Base-by-base conservation (phyloP, 2,797 vertebrate genomes). In the Danio tinwini region DNA sequence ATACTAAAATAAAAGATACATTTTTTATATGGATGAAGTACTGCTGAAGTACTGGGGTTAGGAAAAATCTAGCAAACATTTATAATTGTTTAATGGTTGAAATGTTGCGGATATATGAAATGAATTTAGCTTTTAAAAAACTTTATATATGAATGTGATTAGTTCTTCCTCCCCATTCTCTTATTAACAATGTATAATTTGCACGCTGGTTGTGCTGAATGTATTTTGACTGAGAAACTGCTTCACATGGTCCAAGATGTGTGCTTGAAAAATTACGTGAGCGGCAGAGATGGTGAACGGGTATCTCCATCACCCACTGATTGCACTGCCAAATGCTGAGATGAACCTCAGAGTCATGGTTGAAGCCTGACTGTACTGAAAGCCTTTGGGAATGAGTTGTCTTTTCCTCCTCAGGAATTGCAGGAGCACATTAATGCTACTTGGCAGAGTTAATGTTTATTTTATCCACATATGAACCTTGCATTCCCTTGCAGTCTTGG, bases 361-460 rank as follows among this genome's bases (percentile, higher is more conserved):
- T 63, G 47, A 53, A 81, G 49, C 61, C 19, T 49, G 40, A 80
- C 55, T 49, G 39, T 59, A 40, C 56, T 56, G 61, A 45, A 76
- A 65, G 50, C 65, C 71, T 71, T 59, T 59, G 64, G 58, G 59
- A 44, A 74, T 42, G 40, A 12, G 69, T 69, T 68, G 17, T 37
- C 52, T 75, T 81, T 81, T 50, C 17, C 37, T 70, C 50, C n/a
- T 11, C 44, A 50, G 55, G 71, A 61, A 83, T 61, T 81, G 64
- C 62, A 53, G 55, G 55, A 52, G 69, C 72, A 68, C 55, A 68
- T 68, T 82, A 71, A 45, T 69, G 77, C 59, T 8, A 19, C 68
- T 80, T 85, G 86, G 86, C 85, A 78, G 58, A 50, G 44, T 11
- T 50, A 49, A 80, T 86, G 85, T 86, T 89, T 88, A 83, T 86